Percentiles rank a stretch among this genome's conserved stretches.
These are phyloP conservation scores for Vireo griseus DNA, from an alignment of 2,797 vertebrate genomes.

Conservation along the genomic window DNA sequence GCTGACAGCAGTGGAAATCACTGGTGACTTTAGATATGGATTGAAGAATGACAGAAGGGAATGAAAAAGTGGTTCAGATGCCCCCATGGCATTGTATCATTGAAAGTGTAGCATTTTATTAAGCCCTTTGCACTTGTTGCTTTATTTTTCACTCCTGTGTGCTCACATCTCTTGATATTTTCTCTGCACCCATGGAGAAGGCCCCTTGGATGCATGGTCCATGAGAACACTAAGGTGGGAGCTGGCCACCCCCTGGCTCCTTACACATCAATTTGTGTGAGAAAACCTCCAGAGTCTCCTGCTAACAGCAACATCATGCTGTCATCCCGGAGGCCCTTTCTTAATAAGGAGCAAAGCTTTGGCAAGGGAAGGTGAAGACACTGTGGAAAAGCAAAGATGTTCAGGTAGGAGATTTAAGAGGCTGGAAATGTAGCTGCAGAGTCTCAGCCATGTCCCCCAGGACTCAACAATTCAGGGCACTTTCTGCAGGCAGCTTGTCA, in stretches of 20 bases:
- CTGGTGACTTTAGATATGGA: background rate
- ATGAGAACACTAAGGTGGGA: background rate
- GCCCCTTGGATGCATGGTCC: background rate
- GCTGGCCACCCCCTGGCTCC: background rate
- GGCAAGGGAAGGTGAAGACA: background rate
- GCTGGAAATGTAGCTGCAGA: background rate
- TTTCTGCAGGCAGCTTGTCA: background rate
- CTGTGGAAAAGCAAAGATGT: background rate
- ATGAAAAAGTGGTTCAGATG: background rate
- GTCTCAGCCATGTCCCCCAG: background rate
- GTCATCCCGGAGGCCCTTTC: background rate
- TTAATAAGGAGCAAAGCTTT: background rate
- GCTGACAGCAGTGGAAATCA: background rate
- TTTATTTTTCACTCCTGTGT: background rate
- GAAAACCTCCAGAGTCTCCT: background rate
- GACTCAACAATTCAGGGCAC: background rate
- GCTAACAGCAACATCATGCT: background rate
- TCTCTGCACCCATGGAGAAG: background rate
- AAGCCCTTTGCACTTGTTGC: rapidly evolving
- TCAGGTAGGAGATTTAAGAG: background rate
- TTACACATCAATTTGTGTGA: background rate
- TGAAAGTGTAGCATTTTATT: background rate
- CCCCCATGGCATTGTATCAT: background rate
- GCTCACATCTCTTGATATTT: background rate
- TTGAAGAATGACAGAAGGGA: background rate